Evolutionary conservation across 2,888 invertebrate species (phyloP).

Genomic region (Drosophila demipolita): DNA sequence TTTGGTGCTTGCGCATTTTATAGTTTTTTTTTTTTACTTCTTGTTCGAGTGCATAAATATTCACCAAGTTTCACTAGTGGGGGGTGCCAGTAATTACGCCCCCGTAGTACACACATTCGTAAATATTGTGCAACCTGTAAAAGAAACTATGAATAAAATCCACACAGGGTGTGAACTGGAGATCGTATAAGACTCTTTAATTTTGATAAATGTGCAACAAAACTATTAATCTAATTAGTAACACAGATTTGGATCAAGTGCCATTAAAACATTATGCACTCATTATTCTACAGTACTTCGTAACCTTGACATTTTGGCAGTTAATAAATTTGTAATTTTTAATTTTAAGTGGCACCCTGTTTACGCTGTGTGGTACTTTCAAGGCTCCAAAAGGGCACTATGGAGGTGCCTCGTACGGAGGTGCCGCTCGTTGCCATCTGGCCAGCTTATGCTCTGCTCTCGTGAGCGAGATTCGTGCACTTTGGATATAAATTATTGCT

Average conservation of each 20-base stretch:
- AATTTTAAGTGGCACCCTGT: constrained; percentile 32
- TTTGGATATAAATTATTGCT: constrained; percentile 73
- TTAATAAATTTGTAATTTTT: background rate
- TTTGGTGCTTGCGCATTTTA: constrained; percentile 59
- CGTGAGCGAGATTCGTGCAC: constrained; percentile 45
- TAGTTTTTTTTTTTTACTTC: constrained; percentile 53
- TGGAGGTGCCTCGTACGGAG: constrained; percentile 1
- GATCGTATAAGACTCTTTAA: background rate
- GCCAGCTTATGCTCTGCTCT: constrained; percentile 34
- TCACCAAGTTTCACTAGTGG: constrained; percentile 56
- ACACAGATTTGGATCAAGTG: background rate
- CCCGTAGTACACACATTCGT: constrained; percentile 32
- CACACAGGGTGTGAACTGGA: constrained; percentile 33
- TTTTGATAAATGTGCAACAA: background rate
- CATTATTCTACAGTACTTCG: too few species aligned
- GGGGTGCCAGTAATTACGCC: constrained; percentile 66
- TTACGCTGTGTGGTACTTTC: constrained; percentile 3
- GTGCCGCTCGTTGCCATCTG: constrained; percentile 17
- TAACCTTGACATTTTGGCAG: background rate
- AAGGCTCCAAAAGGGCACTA: constrained; percentile 40
- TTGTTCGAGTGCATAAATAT: constrained; percentile 69
- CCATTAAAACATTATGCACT: background rate
- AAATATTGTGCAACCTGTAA: constrained; percentile 29
- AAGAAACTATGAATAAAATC: constrained; percentile 29
- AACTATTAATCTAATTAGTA: background rate